These are phyloP conservation scores for Lepidocyrtoides sp. DNA, from an alignment of 2,888 invertebrate genomes.

Conservation along the genomic window DNA sequence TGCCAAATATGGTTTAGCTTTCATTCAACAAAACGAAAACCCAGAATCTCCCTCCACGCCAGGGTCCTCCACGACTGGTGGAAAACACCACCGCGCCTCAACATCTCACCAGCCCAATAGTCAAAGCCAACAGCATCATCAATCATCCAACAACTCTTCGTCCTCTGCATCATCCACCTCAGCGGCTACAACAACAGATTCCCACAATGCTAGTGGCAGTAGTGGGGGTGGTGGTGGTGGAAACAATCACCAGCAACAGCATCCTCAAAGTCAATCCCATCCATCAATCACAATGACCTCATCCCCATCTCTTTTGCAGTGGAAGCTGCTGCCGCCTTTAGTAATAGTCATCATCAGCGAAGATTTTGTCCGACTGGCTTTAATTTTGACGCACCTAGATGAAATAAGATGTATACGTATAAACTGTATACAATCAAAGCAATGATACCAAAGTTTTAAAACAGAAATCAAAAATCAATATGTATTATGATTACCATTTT, in stretches of 20 bases:
- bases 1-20: background rate
- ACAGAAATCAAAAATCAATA: background rate
- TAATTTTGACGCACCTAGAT: conserved; percentile 6
- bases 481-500: no score
- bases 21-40: conserved; percentile 31
- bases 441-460: background rate
- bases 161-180: background rate
- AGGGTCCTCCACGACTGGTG: no score
- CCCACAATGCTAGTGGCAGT: no score
- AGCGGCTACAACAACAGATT: background rate
- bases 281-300: background rate
- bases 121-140: no score
- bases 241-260: background rate
- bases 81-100: background rate
- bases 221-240: no score
- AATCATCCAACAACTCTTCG: background rate
- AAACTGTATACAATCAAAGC: background rate
- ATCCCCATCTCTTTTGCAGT: background rate
- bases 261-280: background rate
- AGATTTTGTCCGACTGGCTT: background rate
- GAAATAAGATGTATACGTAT: background rate
- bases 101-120: background rate
- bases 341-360: conserved; percentile 9
- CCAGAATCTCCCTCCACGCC: background rate
- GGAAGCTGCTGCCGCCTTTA: background rate